A percentile compares a stretch with the other conserved stretches of the same genome.
Evolutionary conservation across 1,140 invertebrate genomes (phyloP).

Genomic region (Eurosta solidaginis): DNA sequence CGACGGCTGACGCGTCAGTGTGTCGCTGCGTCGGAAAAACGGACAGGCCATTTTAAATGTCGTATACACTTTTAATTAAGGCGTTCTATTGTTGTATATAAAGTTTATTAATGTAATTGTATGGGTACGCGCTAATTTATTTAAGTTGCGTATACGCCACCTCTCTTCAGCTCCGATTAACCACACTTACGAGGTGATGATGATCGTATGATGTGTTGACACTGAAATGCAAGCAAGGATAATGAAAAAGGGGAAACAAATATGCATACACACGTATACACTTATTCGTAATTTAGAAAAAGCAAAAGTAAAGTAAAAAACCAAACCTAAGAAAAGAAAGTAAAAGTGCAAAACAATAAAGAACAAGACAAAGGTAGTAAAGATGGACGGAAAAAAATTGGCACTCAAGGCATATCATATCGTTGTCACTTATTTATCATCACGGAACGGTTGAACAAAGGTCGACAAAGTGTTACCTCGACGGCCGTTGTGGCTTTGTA

Average conservation of each 20-base stretch:
- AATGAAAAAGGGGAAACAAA: neutral
- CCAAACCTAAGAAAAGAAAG: conserved; percentile 17
- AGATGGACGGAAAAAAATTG: neutral
- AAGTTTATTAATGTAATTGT: neutral
- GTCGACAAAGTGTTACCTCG: neutral
- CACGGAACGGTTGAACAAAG: neutral
- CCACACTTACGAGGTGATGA: neutral
- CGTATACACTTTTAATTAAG: neutral
- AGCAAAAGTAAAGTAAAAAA: neutral
- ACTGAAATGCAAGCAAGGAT: neutral
- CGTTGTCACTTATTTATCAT: neutral
- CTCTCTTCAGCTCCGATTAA: neutral
- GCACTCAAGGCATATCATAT: neutral
- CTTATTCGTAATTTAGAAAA: neutral
- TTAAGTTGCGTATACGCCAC: conserved; percentile 14
- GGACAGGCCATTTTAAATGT: conserved; percentile 55
- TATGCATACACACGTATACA: neutral
- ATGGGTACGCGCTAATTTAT: conserved; percentile 10
- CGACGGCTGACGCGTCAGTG: conserved; percentile 53
- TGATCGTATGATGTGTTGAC: neutral
- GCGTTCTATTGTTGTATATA: neutral
- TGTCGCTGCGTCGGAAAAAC: conserved; percentile 55
- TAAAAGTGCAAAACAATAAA: neutral
- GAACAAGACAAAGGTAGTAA: neutral
- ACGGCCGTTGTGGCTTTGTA: neutral